phyloP scores from a whole-genome alignment of 2,113 vertebrate genomes.

The Phrynocephalus versicolor region DNA sequence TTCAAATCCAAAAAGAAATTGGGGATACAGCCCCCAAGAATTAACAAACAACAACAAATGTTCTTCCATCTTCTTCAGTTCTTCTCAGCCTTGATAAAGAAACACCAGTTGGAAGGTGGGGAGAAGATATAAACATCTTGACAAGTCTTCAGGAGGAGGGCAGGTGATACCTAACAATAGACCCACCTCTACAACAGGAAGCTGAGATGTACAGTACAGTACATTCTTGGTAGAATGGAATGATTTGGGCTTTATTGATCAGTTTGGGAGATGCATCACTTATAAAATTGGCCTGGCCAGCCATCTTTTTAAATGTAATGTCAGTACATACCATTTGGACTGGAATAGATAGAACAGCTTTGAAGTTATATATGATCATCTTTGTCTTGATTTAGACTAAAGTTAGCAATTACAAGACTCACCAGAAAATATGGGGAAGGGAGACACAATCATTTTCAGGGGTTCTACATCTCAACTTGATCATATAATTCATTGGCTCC shows the following conservation, averaged over 20 bases:
- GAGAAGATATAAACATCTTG: not conserved
- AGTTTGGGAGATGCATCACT: not conserved
- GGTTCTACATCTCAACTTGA: not conserved
- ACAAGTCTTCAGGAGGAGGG: not conserved
- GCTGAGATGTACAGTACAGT: not conserved
- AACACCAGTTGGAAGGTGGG: not conserved
- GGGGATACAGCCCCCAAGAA: too few relatives aligned
- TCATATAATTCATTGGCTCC: not conserved
- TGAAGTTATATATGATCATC: not conserved
- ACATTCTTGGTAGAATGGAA: too few relatives aligned
- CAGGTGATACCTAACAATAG: not conserved
- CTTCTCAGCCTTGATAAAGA: not conserved
- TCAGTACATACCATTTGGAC: not conserved
- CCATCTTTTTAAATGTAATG: not conserved
- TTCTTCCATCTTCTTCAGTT: not conserved
- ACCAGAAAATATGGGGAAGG: not conserved
- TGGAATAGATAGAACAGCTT: not conserved
- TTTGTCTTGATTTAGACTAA: not conserved
- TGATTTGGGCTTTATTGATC: not conserved
- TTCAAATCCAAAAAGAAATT: too few relatives aligned
- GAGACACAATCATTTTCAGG: not conserved
- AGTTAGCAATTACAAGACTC: not conserved
- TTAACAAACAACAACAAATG: not conserved
- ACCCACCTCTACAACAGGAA: not conserved
- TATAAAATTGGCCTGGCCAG: not conserved